A percentile compares a stretch with the other conserved stretches of the same genome.
Conservation (phyloP, 2,113 vertebrate genomes). For the Sula dactylatra region DNA sequence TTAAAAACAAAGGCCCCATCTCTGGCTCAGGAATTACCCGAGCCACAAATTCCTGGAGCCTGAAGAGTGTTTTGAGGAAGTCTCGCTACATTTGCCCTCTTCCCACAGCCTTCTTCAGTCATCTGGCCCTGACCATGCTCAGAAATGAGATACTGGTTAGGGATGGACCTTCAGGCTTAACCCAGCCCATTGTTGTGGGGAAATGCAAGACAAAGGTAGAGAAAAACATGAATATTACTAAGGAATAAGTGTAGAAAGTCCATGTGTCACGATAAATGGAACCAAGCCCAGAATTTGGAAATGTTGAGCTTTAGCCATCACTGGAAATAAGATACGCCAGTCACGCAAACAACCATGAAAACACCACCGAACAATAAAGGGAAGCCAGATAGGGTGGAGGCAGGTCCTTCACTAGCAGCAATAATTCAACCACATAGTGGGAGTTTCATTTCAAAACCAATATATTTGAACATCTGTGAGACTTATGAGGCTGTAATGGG, state of each 20-base stretch:
- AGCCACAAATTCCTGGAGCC: slow-evolving; percentile 53
- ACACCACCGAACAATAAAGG: background rate
- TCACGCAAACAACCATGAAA: background rate
- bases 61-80: slow-evolving; percentile 59
- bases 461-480: slow-evolving; percentile 61
- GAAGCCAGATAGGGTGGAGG: slow-evolving; percentile 23
- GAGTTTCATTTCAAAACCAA: slow-evolving; percentile 50
- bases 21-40: background rate
- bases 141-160: background rate
- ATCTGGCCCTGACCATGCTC: background rate
- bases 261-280: background rate
- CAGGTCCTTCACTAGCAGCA: slow-evolving; percentile 18
- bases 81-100: slow-evolving; percentile 1
- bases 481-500: slow-evolving; percentile 25
- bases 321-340: background rate
- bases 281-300: background rate
- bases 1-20: slow-evolving; percentile 53
- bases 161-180: background rate
- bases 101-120: slow-evolving; percentile 15
- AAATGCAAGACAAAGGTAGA: background rate
- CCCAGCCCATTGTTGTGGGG: background rate
- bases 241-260: background rate
- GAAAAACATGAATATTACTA: background rate
- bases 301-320: background rate
- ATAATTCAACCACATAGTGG: slow-evolving; percentile 23